These are phyloP conservation scores for Laspeyria flexula DNA, from an alignment of 2,888 invertebrate species.

Conservation along the genomic window DNA sequence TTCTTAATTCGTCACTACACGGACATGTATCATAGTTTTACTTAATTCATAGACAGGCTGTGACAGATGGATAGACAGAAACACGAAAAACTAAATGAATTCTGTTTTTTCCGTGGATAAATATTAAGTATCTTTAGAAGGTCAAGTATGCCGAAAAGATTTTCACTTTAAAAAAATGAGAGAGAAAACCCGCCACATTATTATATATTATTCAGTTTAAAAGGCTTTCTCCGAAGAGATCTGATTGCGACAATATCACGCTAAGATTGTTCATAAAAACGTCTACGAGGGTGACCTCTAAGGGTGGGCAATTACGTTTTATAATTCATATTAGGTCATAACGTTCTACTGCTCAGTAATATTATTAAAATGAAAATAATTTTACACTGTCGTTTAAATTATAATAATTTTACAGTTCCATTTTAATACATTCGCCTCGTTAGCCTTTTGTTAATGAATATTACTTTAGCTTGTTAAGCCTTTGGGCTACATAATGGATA, in stretches of 20 bases:
- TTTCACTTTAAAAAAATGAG: too few relatives aligned
- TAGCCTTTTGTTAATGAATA: neutral
- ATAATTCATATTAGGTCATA: neutral
- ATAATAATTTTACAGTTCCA: slow-evolving; percentile 1
- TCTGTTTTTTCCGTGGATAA: too few relatives aligned
- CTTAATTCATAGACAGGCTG: too few relatives aligned
- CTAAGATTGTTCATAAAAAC: slow-evolving; percentile 1
- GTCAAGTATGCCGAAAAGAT: too few relatives aligned
- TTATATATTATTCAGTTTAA: neutral
- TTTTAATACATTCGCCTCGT: neutral
- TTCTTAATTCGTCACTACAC: too few relatives aligned
- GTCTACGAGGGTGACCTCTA: neutral
- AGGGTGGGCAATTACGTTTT: slow-evolving; percentile 1
- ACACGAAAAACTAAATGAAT: too few relatives aligned
- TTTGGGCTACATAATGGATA: neutral
- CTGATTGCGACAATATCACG: neutral
- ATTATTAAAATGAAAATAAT: neutral
- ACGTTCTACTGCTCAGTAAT: neutral
- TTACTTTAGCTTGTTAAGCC: neutral
- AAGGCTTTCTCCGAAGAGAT: neutral
- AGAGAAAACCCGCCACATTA: too few relatives aligned
- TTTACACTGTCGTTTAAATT: neutral
- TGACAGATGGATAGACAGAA: too few relatives aligned
- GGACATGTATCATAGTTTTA: too few relatives aligned
- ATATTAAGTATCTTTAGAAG: too few relatives aligned